Conservation (phyloP, 2,797 vertebrate genomes). For the Lagocephalus sceleratus region DNA sequence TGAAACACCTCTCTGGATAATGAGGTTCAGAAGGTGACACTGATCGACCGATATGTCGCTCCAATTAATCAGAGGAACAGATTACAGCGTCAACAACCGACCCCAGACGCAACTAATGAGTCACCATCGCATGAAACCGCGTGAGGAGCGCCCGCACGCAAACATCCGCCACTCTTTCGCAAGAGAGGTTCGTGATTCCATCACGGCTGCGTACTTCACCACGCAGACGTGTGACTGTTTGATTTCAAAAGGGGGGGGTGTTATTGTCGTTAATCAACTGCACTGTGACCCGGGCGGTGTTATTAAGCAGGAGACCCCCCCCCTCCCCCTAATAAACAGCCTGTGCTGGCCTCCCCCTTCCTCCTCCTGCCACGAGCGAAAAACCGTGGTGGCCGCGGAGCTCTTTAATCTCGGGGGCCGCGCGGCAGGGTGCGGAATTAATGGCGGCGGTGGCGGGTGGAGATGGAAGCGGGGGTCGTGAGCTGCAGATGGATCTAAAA, state of each 20-base stretch:
- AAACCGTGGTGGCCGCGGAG: conserved; percentile 41
- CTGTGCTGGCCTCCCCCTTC: conserved; percentile 17
- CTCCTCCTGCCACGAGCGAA: conserved; percentile 47
- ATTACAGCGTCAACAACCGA: background rate
- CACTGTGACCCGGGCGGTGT: conserved; percentile 42
- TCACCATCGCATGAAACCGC: no score
- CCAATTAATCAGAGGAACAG: conserved; percentile 2
- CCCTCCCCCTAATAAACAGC: conserved; percentile 53
- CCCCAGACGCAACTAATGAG: no score
- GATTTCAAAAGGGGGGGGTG: background rate
- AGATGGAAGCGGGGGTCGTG: conserved; percentile 32
- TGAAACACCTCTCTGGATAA: background rate
- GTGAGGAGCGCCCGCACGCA: no score
- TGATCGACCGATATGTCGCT: conserved; percentile 5
- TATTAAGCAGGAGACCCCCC: conserved; percentile 39
- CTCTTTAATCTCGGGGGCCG: conserved; percentile 53
- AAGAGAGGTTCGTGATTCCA: no score
- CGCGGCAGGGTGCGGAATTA: conserved; percentile 51
- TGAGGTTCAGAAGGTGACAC: background rate
- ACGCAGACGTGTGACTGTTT: conserved; percentile 9
- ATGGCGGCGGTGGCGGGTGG: conserved; percentile 41
- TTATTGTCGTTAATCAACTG: conserved; percentile 31
- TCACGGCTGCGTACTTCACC: no score
- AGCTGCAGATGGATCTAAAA: conserved; percentile 40
- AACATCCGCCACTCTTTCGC: background rate